A percentile compares a stretch with the other conserved stretches of the same genome.
phyloP scores from a whole-genome alignment of 2,888 invertebrate genomes.

The Pyrrhosoma nymphula region DNA sequence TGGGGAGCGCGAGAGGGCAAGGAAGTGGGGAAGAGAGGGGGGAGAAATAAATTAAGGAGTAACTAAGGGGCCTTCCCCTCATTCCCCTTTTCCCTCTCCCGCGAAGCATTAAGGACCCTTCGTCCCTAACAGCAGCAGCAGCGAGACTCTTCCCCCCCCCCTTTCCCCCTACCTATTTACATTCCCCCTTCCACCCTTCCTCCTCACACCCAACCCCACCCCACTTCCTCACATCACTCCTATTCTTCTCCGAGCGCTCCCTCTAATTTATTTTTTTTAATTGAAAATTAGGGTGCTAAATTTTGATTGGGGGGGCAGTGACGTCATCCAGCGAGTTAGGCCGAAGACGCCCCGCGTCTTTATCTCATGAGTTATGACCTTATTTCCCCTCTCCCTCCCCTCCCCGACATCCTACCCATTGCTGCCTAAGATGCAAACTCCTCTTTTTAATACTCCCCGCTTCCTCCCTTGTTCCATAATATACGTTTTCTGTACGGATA shows the following conservation, averaged over 20 bases:
- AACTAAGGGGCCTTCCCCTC: conserved; percentile 9
- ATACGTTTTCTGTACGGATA: not conserved
- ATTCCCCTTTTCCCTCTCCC: not conserved
- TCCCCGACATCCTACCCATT: not conserved
- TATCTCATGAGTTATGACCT: conserved; percentile 55
- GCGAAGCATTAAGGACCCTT: not conserved
- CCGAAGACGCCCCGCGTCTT: conserved; percentile 49
- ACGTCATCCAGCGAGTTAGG: conserved; percentile 25
- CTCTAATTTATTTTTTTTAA: conserved; percentile 61
- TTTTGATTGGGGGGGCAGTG: conserved; percentile 54
- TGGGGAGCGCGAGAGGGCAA: conserved; percentile 7
- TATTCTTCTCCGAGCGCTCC: conserved; percentile 34
- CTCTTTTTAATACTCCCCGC: not conserved
- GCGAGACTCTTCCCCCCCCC: not conserved
- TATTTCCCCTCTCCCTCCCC: not conserved
- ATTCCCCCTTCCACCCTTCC: not conserved
- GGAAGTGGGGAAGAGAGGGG: not conserved
- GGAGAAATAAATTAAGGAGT: conserved; percentile 29
- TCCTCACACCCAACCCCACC: too few relatives aligned
- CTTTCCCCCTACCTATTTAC: not conserved
- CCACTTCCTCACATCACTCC: not conserved
- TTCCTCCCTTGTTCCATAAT: not conserved
- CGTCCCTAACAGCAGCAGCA: not conserved
- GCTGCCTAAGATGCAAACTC: not conserved
- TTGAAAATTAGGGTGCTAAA: conserved; percentile 67